These are phyloP conservation scores for Notothenia coriiceps DNA, from an alignment of 2,113 vertebrate species.

Conservation along the genomic window DNA sequence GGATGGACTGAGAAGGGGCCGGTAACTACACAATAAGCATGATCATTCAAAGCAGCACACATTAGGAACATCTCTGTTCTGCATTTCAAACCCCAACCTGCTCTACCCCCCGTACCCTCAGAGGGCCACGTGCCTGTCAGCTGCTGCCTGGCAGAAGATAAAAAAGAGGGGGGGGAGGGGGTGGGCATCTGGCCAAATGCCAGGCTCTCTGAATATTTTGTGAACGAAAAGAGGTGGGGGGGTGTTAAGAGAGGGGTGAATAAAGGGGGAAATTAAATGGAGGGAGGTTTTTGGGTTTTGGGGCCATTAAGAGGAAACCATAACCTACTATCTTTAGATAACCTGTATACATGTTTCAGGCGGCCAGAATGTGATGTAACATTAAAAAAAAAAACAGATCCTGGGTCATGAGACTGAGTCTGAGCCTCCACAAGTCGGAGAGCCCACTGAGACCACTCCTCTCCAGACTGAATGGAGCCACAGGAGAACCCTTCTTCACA, in stretches of 20 bases:
- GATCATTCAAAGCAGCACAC: too few relatives aligned
- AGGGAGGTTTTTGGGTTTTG: not conserved
- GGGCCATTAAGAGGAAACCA: not conserved
- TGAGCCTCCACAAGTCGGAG: slow-evolving; percentile 16
- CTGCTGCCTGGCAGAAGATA: slow-evolving; percentile 39
- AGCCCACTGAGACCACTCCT: slow-evolving; percentile 18
- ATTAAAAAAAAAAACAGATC: not conserved
- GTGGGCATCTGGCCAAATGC: slow-evolving; percentile 56
- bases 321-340: not conserved
- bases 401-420: not conserved
- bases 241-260: not conserved
- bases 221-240: slow-evolving; percentile 22
- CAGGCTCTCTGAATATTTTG: slow-evolving; percentile 69
- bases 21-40: too few relatives aligned
- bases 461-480: not conserved
- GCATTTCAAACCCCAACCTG: slow-evolving; percentile 42
- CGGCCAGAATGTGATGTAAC: not conserved
- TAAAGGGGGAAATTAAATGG: not conserved
- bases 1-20: not conserved
- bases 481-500: too few relatives aligned
- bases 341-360: not conserved
- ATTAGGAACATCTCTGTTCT: slow-evolving; percentile 11
- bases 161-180: not conserved
- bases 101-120: slow-evolving; percentile 27
- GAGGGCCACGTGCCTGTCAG: slow-evolving; percentile 50